phyloP scores from a whole-genome alignment of 2,797 vertebrate genomes.

The Propithecus deckenii region DNA sequence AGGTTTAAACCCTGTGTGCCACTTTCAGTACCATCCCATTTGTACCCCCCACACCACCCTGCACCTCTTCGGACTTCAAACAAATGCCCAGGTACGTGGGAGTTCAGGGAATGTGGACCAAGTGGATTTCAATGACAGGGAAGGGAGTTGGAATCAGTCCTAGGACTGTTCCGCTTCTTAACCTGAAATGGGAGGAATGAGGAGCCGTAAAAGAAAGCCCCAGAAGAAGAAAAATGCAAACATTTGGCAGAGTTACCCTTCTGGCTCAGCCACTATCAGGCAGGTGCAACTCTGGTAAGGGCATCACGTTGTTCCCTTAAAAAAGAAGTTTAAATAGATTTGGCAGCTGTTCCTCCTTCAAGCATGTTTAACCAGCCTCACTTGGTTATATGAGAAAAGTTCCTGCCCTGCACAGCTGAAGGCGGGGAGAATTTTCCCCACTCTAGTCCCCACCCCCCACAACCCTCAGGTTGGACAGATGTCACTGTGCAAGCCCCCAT shows the following conservation, averaged over 20 bases:
- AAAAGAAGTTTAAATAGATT: background rate
- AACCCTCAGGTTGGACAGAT: no score
- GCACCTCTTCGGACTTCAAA: background rate
- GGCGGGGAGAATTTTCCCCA: background rate
- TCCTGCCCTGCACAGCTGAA: background rate
- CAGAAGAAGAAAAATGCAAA: background rate
- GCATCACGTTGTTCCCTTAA: background rate
- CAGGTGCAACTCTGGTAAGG: background rate
- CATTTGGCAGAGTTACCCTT: background rate
- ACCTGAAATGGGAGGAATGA: background rate
- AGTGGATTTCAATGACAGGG: background rate
- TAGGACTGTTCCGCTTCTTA: no score
- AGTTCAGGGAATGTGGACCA: background rate
- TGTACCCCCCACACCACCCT: accelerated
- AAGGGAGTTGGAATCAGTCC: no score
- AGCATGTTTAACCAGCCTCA: background rate
- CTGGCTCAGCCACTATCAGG: background rate
- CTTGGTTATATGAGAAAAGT: background rate
- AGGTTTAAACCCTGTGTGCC: no score
- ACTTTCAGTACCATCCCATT: no score
- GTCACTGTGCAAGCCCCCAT: no score
- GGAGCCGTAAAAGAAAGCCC: background rate
- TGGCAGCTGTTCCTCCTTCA: background rate
- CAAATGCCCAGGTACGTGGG: background rate
- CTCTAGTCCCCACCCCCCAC: background rate